Conservation (phyloP, 2,888 invertebrate species). For the Athalia cordata region DNA sequence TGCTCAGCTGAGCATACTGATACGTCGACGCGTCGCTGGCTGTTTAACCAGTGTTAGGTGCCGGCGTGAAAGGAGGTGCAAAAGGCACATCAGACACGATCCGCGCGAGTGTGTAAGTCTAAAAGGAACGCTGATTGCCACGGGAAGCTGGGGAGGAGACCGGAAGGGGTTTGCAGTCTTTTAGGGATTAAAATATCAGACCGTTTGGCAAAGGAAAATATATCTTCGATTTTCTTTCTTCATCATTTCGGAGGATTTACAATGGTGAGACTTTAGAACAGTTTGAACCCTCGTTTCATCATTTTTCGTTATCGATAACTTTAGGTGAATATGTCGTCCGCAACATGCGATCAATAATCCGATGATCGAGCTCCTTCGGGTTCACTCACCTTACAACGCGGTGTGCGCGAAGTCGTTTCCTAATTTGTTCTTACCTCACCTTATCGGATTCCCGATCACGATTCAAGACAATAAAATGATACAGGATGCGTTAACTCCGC, state of each 20-base stretch:
- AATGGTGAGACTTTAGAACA: not conserved
- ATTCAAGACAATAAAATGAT: constrained; percentile 20
- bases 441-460: not conserved
- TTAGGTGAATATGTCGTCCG: not conserved
- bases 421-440: constrained; percentile 1
- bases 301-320: not conserved
- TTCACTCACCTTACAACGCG: constrained; percentile 42
- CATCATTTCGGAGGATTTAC: constrained; percentile 5
- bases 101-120: constrained; percentile 36
- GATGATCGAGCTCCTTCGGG: constrained; percentile 59
- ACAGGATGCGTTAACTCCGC: constrained; percentile 38
- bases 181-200: constrained; percentile 32
- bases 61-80: constrained; percentile 39
- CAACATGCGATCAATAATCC: constrained; percentile 52
- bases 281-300: not conserved
- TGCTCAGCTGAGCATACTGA: constrained; percentile 52
- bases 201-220: constrained; percentile 21
- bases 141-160: constrained; percentile 20
- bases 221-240: constrained; percentile 14
- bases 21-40: constrained; percentile 40
- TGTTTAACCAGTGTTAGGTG: constrained; percentile 7
- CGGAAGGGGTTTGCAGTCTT: constrained; percentile 25
- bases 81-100: constrained; percentile 48
- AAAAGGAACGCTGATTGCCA: constrained; percentile 39
- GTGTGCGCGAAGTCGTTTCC: constrained; percentile 26